A percentile compares a stretch with the other conserved stretches of the same genome.
phyloP scores from a whole-genome alignment of 2,888 invertebrate genomes.

The Epirrita christyi region DNA sequence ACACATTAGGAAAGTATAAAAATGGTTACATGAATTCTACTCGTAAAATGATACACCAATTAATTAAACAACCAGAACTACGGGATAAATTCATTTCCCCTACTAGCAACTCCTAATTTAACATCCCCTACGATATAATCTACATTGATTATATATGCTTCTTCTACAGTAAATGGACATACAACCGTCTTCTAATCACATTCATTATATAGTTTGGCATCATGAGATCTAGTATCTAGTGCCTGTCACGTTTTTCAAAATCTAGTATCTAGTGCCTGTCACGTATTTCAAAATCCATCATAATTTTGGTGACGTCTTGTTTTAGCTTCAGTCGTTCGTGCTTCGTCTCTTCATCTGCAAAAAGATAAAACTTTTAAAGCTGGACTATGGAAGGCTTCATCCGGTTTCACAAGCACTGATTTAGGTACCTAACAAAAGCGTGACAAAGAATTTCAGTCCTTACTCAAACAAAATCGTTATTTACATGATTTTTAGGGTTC shows the following conservation, averaged over 20 bases:
- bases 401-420: no score
- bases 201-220: constrained; percentile 74
- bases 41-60: constrained; percentile 44
- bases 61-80: constrained; percentile 58
- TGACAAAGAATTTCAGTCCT: no score
- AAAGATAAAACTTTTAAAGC: constrained; percentile 29
- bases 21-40: constrained; percentile 47
- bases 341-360: constrained; percentile 75
- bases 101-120: constrained; percentile 41
- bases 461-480: no score
- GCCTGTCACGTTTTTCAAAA: constrained; percentile 32
- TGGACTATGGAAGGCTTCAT: neutral
- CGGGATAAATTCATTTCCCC: constrained; percentile 60
- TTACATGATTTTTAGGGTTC: no score
- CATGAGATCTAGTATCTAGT: constrained; percentile 55
- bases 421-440: neutral
- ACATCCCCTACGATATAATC: constrained; percentile 34
- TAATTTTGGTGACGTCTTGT: constrained; percentile 39
- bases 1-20: constrained; percentile 42
- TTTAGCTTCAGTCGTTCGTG: constrained; percentile 51
- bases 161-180: constrained; percentile 82
- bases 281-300: constrained; percentile 32
- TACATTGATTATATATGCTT: constrained; percentile 58
- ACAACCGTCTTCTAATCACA: constrained; percentile 71
- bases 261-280: constrained; percentile 27